Percentiles rank a stretch among this genome's conserved stretches.
These are phyloP conservation scores for Drosophila ironensis DNA, from an alignment of 1,140 invertebrate species.

Conservation along the genomic window DNA sequence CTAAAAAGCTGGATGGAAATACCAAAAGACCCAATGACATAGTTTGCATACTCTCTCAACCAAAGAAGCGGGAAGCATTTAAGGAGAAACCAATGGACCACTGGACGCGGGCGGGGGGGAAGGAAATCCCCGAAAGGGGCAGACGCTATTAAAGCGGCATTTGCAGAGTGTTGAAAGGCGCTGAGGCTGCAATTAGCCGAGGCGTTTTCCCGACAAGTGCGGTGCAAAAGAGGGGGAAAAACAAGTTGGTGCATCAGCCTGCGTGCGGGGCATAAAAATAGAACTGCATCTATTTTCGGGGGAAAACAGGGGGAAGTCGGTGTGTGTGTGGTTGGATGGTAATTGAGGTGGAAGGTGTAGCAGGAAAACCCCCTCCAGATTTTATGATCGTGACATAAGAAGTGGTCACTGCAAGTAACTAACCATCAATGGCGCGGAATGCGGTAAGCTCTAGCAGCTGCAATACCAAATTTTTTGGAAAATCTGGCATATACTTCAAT, in stretches of 20 bases:
- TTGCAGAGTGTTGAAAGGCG: conserved; percentile 57
- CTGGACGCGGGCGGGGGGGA: too few relatives aligned
- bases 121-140: conserved; percentile 5
- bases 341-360: conserved; percentile 23
- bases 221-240: not conserved
- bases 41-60: conserved; percentile 42
- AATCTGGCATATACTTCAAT: too few relatives aligned
- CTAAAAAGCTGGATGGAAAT: not conserved
- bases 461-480: too few relatives aligned
- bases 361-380: not conserved
- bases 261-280: conserved; percentile 53
- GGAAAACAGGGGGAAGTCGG: conserved; percentile 10
- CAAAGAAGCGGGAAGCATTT: conserved; percentile 27
- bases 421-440: conserved; percentile 16
- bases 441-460: not conserved
- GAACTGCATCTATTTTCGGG: conserved; percentile 36
- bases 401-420: conserved; percentile 2
- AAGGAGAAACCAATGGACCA: conserved; percentile 8
- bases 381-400: conserved; percentile 14
- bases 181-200: conserved; percentile 54
- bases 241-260: conserved; percentile 11
- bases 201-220: not conserved
- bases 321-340: conserved; percentile 15
- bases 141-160: conserved; percentile 64
- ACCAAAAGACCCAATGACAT: conserved; percentile 69